Base-by-base conservation (phyloP, 37 sponge, comb jelly and placozoan genomes). In the Chondrosia reniformis region DNA sequence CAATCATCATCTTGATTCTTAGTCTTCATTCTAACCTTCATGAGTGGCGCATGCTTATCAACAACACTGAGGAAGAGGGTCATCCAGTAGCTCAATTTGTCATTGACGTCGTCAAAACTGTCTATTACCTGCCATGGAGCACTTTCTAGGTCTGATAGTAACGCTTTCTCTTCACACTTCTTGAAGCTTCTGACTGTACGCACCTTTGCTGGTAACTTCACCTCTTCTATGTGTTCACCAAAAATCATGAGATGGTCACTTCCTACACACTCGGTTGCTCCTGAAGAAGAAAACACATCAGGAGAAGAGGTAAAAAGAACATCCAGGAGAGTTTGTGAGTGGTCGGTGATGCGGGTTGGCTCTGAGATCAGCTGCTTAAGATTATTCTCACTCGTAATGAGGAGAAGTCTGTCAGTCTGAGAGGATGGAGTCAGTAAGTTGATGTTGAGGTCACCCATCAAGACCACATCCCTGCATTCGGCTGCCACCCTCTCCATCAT, bases 161-260 rank as follows among this genome's bases (percentile, higher is more conserved):
- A 56, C 58, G n/a, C 9, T 2, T 56, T 56, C 7, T 56, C 58
- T 56, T 56, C 58, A 2, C 58, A 56, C 58, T 56, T 56, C 58
- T 56, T 56, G 8, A 56, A 56, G 58, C 58, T 56, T 56, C 58
- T 56, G 58, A 56, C 58, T 2, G 27, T 56, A 6, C 58, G 27
- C 58, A 56, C 58, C 58, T 56, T 56, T 56, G 58, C 58, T 2
- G n/a, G 58, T 6, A 2, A 28, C 58, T 56, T 56, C 58, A 56
- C 58, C 3, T 56, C 58, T 56, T 56, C 58, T 6, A 28, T 56
- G 58, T 6, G 7, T 6, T 56, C 58, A 56, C 58, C 58, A n/a
- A 56, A 56, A 56, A 56, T 56, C 58, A 56, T 56, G 58, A 56
- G 58, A 56, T 56, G 58, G 58, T 56, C 58, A 56, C 58, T 56